Evolutionary conservation across 2,888 invertebrate genomes (phyloP), one percentile per base, ranked within the genome.

Genomic region (Lasioglossum leucozonium): DNA sequence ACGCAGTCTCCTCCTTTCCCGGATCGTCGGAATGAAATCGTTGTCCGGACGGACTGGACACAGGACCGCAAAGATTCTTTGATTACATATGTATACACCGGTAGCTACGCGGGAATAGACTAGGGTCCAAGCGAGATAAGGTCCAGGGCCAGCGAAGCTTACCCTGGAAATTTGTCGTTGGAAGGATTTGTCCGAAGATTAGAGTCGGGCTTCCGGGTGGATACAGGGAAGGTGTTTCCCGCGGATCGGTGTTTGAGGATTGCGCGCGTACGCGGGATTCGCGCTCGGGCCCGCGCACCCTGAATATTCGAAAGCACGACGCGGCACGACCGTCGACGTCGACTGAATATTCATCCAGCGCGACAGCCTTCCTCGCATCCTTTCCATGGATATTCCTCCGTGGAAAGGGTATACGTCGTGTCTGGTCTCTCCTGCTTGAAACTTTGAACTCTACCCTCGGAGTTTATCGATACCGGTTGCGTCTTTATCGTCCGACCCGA

Each of bases 321-420:
- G 71, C 77, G 77, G 84, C 87, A 73, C n/a, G n/a, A n/a, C 79
- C 86, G 85, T 88, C 84, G 83, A 88, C 88, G 85, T 69, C 79
- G 65, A 65, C 78, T 91, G 90, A 91, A 91, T 91, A 91, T 91
- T 91, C 91, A 90, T 90, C 47, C 37, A 79, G 62, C 71, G 72
- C 82, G 81, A 79, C 82, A 47, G 72, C 77, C 72, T 58, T 67
- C 81, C 62, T 55, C 67, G 69, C 80, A 44, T 74, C 72, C 76
- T 75, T 72, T 69, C 69, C 34, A 44, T 72, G 55, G n/a, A 55
- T 55, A 65, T 79, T 78, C 72, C 62, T 74, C 16, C 58, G 44
- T n/a, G 44, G 30, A 47, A 51, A 34, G 47, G 72, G 47, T n/a
- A 34, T 34, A 22, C 34, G 0, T 11, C 34, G 34, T 51, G 72